These are phyloP conservation scores for Micoletzkya japonica DNA, from an alignment of 2,888 invertebrate species.

Conservation along the genomic window DNA sequence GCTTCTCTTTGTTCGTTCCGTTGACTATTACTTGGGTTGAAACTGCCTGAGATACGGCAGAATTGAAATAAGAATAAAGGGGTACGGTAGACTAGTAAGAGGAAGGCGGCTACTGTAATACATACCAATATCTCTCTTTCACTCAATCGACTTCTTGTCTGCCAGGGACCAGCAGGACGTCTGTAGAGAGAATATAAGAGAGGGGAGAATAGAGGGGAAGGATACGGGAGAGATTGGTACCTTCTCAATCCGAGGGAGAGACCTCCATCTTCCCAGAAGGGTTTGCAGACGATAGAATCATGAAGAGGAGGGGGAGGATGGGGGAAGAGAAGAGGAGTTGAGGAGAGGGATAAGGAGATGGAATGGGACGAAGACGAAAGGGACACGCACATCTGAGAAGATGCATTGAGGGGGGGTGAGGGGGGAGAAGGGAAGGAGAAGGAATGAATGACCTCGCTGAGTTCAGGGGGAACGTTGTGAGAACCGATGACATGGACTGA, in stretches of 20 bases:
- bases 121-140: constrained; percentile 14
- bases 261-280: constrained; percentile 56
- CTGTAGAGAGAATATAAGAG: background rate
- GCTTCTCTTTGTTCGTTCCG: constrained; percentile 34
- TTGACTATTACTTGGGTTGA: constrained; percentile 48
- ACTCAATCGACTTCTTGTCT: constrained; percentile 4
- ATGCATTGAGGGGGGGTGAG: background rate
- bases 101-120: too few species aligned
- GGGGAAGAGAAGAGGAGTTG: background rate
- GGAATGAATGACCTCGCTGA: constrained; percentile 40
- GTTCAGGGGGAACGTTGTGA: constrained; percentile 57
- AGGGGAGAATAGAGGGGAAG: background rate
- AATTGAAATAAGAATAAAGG: too few species aligned
- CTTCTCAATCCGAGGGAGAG: constrained; percentile 42
- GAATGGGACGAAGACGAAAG: constrained; percentile 33
- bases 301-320: background rate
- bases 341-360: background rate
- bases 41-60: constrained; percentile 35
- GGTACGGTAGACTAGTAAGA: too few species aligned
- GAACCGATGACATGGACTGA: constrained; percentile 59
- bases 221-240: constrained; percentile 22
- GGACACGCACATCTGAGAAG: constrained; percentile 39
- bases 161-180: constrained; percentile 26
- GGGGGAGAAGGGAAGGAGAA: background rate
- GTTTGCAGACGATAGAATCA: constrained; percentile 51